phyloP scores from a whole-genome alignment of 2,888 invertebrate genomes.

The Nephrotoma guestfalica region DNA sequence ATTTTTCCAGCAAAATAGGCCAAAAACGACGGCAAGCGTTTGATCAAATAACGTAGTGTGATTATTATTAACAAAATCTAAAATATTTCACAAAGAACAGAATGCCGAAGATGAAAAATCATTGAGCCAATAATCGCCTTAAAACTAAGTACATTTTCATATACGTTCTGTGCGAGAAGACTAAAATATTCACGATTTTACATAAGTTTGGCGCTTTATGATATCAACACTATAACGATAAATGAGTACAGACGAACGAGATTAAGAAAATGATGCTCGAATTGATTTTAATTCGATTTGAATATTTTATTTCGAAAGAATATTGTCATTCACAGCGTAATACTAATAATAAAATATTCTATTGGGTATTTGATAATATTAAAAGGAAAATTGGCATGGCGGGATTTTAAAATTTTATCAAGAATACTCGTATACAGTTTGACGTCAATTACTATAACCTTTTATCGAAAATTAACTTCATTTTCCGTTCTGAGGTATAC shows the following conservation, averaged over 20 bases:
- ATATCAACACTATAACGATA: neutral
- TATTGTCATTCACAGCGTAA: neutral
- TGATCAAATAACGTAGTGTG: too few relatives aligned
- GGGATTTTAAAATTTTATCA: neutral
- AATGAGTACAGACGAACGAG: neutral
- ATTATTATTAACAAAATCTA: too few relatives aligned
- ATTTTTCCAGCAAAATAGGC: too few relatives aligned
- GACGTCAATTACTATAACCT: neutral
- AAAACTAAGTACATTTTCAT: too few relatives aligned
- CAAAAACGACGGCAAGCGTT: too few relatives aligned
- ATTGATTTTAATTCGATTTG: neutral
- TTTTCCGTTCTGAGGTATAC: too few relatives aligned
- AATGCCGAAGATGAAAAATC: too few relatives aligned
- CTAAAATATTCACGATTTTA: too few relatives aligned
- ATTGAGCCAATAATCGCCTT: too few relatives aligned
- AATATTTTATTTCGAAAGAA: neutral
- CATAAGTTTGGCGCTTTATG: too few relatives aligned
- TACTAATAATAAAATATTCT: neutral
- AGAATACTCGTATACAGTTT: neutral
- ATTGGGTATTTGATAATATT: neutral
- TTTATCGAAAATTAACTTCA: neutral
- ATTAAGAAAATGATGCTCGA: neutral
- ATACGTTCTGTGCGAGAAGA: too few relatives aligned
- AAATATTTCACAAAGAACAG: too few relatives aligned
- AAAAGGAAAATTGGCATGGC: neutral